phyloP scores from a whole-genome alignment of 1,140 invertebrate species.

The Atta colombica region DNA sequence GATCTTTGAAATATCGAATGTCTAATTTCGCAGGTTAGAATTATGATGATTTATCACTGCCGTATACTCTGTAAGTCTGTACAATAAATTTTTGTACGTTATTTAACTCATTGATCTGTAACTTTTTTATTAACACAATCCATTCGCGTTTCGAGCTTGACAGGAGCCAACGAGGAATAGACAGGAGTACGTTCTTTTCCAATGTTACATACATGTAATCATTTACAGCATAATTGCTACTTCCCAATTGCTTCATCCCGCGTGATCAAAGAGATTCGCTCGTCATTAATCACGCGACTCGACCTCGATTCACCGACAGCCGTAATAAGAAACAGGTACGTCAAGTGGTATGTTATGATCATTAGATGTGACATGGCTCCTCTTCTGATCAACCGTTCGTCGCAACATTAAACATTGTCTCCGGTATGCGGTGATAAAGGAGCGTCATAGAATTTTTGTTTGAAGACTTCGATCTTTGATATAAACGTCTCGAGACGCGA shows the following conservation, averaged over 20 bases:
- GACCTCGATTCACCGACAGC: constrained; percentile 35
- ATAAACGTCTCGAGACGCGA: constrained; percentile 29
- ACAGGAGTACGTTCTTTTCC: not conserved
- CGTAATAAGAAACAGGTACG: constrained; percentile 3
- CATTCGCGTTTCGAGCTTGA: not conserved
- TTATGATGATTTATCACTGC: not conserved
- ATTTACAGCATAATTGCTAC: constrained; percentile 22
- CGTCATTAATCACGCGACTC: constrained; percentile 38
- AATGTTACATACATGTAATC: not conserved
- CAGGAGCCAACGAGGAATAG: not conserved
- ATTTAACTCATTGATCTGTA: not conserved
- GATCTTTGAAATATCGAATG: not conserved
- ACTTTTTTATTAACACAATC: not conserved
- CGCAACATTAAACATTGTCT: not conserved
- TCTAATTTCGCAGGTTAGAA: not conserved
- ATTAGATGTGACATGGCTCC: not conserved
- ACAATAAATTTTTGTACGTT: not conserved
- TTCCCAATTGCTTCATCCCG: not conserved
- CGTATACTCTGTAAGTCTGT: not conserved
- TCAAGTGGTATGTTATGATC: not conserved
- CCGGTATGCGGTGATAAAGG: not conserved
- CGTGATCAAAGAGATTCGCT: constrained; percentile 18
- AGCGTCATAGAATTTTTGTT: not conserved
- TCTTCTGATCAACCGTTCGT: constrained; percentile 28
- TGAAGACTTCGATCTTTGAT: not conserved